A percentile compares a stretch with the other conserved stretches of the same genome.
Conservation (phyloP, 2,888 invertebrate species). For the Ennomos erosarius region DNA sequence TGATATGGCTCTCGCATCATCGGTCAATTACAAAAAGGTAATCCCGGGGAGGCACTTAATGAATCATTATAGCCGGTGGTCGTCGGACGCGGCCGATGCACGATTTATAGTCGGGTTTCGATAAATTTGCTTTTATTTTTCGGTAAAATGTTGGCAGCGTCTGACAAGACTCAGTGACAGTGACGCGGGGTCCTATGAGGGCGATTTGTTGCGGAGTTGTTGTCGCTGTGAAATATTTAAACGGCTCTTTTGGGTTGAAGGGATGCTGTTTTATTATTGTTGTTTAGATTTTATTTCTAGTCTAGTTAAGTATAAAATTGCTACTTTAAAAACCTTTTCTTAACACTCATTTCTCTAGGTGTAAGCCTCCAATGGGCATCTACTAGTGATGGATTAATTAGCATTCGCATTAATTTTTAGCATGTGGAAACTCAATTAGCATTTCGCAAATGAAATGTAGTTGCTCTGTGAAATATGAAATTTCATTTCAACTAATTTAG, state of each 20-base stretch:
- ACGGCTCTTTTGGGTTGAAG: conserved; percentile 33
- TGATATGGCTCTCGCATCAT: conserved; percentile 81
- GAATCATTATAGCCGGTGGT: conserved; percentile 80
- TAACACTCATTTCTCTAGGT: too few relatives aligned
- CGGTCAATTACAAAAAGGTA: conserved; percentile 85
- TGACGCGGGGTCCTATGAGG: conserved; percentile 38
- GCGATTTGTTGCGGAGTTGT: conserved; percentile 41
- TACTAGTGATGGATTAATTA: too few relatives aligned
- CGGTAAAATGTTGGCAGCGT: conserved; percentile 41
- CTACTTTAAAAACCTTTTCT: too few relatives aligned
- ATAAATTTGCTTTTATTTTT: conserved; percentile 51
- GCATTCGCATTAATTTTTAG: too few relatives aligned
- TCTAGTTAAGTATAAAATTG: too few relatives aligned
- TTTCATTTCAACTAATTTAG: too few relatives aligned
- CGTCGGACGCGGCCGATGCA: conserved; percentile 64
- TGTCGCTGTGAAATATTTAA: conserved; percentile 36
- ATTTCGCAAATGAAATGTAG: too few relatives aligned
- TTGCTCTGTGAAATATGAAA: too few relatives aligned
- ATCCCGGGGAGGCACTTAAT: conserved; percentile 84
- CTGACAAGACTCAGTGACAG: conserved; percentile 41
- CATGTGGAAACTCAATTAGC: too few relatives aligned
- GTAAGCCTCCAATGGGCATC: too few relatives aligned
- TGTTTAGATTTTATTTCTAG: conserved; percentile 1
- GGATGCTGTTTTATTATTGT: conserved; percentile 10
- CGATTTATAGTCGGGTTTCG: conserved; percentile 69